Conservation (phyloP, 2,888 invertebrate genomes). For the Drosophila parthenogenetica region DNA sequence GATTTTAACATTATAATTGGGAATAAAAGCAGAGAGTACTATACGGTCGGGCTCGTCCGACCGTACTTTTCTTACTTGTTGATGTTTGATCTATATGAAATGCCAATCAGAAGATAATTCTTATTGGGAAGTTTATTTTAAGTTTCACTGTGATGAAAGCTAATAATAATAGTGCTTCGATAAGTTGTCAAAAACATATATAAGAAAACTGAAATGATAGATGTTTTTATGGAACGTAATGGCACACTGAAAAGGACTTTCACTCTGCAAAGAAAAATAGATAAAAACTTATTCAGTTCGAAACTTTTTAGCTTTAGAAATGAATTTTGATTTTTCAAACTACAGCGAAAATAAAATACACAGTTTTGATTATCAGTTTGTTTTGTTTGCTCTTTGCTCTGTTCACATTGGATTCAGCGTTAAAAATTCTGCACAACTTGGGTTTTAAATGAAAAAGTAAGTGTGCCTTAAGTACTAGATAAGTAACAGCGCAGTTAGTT, state of each 20-base stretch:
- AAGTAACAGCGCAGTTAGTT: slow-evolving; percentile 35
- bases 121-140: too few species aligned
- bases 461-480: slow-evolving; percentile 55
- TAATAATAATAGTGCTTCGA: not conserved
- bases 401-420: slow-evolving; percentile 70
- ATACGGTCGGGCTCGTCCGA: too few species aligned
- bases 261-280: slow-evolving; percentile 2
- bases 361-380: slow-evolving; percentile 74
- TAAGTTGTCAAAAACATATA: slow-evolving; percentile 5
- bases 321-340: slow-evolving; percentile 32
- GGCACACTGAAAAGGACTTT: slow-evolving; percentile 64
- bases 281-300: slow-evolving; percentile 1
- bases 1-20: too few species aligned
- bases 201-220: slow-evolving; percentile 38
- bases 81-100: too few species aligned
- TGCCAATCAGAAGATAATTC: too few species aligned
- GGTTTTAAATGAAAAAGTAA: slow-evolving; percentile 62
- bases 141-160: not conserved
- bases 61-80: too few species aligned
- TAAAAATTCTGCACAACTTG: slow-evolving; percentile 71
- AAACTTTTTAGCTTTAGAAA: slow-evolving; percentile 33
- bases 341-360: slow-evolving; percentile 51
- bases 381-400: slow-evolving; percentile 70
- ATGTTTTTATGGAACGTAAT: slow-evolving; percentile 65
- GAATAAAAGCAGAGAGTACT: too few species aligned